Percentiles rank a stretch among this genome's conserved stretches.
Conservation (phyloP, 1,140 invertebrate species). For the Calosoma granatense region DNA sequence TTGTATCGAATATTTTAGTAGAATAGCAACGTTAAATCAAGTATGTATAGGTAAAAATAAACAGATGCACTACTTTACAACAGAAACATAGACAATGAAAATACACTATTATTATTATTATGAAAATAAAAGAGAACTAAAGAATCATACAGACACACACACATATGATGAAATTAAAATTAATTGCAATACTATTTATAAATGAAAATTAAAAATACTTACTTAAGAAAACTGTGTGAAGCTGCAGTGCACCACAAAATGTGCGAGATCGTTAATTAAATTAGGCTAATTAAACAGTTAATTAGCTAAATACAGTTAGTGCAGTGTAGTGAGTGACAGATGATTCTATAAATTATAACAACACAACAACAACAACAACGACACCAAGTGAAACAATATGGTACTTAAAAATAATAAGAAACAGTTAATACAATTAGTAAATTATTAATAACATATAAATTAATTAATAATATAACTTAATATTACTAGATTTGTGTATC, state of each 20-base stretch:
- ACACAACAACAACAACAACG: too few species aligned
- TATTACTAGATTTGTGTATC: background rate
- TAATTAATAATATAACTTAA: background rate
- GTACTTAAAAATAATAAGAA: constrained; percentile 5
- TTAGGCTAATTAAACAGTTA: constrained; percentile 8
- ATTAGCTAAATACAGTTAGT: background rate
- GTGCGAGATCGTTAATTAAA: background rate
- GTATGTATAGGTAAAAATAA: too few species aligned
- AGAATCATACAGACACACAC: too few species aligned
- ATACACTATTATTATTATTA: too few species aligned
- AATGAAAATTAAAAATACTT: constrained; percentile 4
- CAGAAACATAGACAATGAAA: too few species aligned
- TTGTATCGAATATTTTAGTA: too few species aligned
- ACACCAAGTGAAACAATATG: too few species aligned
- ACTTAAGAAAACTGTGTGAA: constrained; percentile 3
- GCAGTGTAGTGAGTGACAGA: background rate
- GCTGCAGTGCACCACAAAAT: constrained; percentile 2
- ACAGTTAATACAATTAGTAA: background rate
- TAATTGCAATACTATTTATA: too few species aligned
- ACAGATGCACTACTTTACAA: too few species aligned
- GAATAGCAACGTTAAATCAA: too few species aligned
- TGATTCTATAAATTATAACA: constrained; percentile 3
- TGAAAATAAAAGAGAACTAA: too few species aligned
- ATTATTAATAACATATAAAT: background rate
- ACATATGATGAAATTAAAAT: too few species aligned